These are phyloP conservation scores for Sminthurides bifidus DNA, from an alignment of 1,140 invertebrate genomes.

Conservation along the genomic window DNA sequence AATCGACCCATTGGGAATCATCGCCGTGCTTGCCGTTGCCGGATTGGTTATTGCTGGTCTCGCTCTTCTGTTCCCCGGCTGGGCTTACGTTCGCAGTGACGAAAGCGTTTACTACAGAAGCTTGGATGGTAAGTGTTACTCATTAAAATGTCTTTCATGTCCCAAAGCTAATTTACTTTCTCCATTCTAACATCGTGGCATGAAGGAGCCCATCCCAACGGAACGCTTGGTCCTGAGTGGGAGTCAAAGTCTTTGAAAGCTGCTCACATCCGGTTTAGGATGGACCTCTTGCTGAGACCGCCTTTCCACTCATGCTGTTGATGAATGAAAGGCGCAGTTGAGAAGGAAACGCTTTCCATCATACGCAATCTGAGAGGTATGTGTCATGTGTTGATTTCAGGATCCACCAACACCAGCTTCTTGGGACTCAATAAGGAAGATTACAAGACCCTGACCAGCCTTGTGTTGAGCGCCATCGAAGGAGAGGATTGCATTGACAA, in stretches of 20 bases:
- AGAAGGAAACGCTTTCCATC: no score
- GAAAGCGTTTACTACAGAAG: conserved; percentile 33
- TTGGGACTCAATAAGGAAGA: conserved; percentile 31
- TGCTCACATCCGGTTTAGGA: no score
- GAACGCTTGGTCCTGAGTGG: no score
- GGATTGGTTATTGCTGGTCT: conserved; percentile 32
- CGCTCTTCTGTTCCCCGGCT: conserved; percentile 31
- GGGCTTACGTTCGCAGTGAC: conserved; percentile 31
- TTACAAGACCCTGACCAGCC: conserved; percentile 27
- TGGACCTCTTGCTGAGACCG: no score
- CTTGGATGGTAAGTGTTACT: conserved; percentile 21
- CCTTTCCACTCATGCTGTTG: not conserved
- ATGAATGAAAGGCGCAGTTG: no score
- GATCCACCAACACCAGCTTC: conserved; percentile 17
- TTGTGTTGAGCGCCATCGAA: conserved; percentile 31
- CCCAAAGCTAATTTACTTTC: not conserved
- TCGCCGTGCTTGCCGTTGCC: conserved; percentile 30
- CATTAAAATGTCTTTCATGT: no score
- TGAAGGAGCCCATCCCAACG: no score
- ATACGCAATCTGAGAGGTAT: no score
- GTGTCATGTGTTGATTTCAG: no score
- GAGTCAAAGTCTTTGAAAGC: no score
- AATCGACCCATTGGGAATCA: conserved; percentile 33
- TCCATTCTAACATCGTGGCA: not conserved
- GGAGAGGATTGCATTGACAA: conserved; percentile 32